A percentile compares a stretch with the other conserved stretches of the same genome.
Evolutionary conservation across 1,140 invertebrate genomes (phyloP).

Genomic region (Chrysopa pallens): DNA sequence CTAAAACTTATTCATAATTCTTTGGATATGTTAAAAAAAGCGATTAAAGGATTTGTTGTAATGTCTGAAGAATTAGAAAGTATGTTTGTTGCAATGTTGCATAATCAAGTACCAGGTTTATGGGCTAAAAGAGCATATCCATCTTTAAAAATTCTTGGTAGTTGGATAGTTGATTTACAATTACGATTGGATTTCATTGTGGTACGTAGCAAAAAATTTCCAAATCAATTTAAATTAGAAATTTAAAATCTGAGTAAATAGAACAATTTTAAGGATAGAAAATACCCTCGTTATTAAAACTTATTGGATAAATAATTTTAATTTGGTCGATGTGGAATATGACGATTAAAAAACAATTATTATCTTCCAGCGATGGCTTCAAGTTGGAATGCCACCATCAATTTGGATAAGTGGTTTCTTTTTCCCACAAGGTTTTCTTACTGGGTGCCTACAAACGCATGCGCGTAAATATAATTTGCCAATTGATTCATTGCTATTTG

Average conservation of each 20-base stretch:
- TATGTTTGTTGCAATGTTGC: constrained; percentile 56
- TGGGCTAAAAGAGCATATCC: constrained; percentile 73
- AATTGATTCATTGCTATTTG: constrained; percentile 69
- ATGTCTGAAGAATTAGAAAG: constrained; percentile 76
- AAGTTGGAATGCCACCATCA: constrained; percentile 47
- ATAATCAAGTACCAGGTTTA: constrained; percentile 60
- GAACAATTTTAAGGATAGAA: no score
- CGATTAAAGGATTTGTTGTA: constrained; percentile 70
- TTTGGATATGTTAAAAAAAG: constrained; percentile 57
- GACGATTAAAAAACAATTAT: constrained; percentile 5
- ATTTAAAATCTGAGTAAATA: no score
- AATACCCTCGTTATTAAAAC: no score
- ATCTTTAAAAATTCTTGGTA: constrained; percentile 65
- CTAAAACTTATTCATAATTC: constrained; percentile 49
- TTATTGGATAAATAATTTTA: no score
- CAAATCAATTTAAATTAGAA: not conserved
- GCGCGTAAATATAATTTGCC: constrained; percentile 66
- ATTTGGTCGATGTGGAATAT: no score
- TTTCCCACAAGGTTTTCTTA: constrained; percentile 82
- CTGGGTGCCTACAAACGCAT: constrained; percentile 68
- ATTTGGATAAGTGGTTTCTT: constrained; percentile 84
- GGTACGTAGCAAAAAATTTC: constrained; percentile 2
- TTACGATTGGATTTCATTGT: constrained; percentile 63
- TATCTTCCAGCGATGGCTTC: constrained; percentile 46
- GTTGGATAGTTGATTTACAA: constrained; percentile 65